These are phyloP conservation scores for Parus major DNA, from an alignment of 2,113 vertebrate genomes.

Conservation along the genomic window DNA sequence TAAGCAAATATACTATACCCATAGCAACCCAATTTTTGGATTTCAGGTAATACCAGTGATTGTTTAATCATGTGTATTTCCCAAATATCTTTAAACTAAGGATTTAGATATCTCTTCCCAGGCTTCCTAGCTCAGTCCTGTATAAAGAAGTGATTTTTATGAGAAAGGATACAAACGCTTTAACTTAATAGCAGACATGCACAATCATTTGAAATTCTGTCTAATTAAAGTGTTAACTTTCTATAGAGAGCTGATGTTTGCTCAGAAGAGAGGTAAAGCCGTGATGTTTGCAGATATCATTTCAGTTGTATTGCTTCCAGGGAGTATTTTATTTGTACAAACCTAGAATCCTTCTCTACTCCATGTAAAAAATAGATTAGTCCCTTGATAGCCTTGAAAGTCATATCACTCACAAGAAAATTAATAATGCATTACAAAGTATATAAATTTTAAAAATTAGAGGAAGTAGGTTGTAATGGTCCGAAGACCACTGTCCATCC, in stretches of 20 bases:
- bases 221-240: constrained; percentile 70
- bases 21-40: constrained; percentile 28
- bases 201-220: constrained; percentile 35
- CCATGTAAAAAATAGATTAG: constrained; percentile 71
- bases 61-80: constrained; percentile 61
- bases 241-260: constrained; percentile 56
- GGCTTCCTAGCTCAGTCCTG: background rate
- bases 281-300: constrained; percentile 39
- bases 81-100: constrained; percentile 58
- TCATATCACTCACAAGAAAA: constrained; percentile 68
- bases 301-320: constrained; percentile 56
- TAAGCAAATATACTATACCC: constrained; percentile 44
- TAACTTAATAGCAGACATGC: constrained; percentile 26
- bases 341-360: constrained; percentile 60
- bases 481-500: constrained; percentile 57
- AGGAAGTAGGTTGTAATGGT: constrained; percentile 60
- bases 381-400: constrained; percentile 71
- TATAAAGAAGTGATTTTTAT: background rate
- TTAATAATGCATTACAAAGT: constrained; percentile 65
- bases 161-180: constrained; percentile 17
- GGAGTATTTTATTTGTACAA: constrained; percentile 72
- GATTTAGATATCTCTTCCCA: constrained; percentile 42
- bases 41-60: constrained; percentile 57
- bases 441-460: constrained; percentile 72
- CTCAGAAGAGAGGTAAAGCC: constrained; percentile 62